A percentile compares a stretch with the other conserved stretches of the same genome.
Evolutionary conservation across 2,797 vertebrate genomes (phyloP).

Genomic region (Taeniopygia guttata): DNA sequence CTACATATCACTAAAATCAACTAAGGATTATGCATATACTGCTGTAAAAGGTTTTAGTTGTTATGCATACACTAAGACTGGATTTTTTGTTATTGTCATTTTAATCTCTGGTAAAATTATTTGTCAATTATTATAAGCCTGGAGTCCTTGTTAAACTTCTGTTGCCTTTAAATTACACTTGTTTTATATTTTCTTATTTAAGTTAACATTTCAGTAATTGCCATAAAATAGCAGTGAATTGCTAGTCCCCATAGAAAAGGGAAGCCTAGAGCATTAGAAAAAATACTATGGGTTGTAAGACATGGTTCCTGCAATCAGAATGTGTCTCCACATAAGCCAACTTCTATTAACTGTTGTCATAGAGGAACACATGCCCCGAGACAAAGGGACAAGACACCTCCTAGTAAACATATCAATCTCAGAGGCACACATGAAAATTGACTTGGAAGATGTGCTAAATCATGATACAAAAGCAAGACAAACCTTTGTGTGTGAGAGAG

Average conservation of each 20-base stretch:
- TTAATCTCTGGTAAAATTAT: background rate
- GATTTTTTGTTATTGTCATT: background rate
- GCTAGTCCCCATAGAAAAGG: background rate
- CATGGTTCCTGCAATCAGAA: background rate
- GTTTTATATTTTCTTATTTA: background rate
- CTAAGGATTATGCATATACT: background rate
- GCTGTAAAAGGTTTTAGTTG: background rate
- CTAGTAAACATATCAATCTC: background rate
- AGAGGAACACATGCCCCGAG: background rate
- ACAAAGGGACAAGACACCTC: background rate
- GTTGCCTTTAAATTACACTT: background rate
- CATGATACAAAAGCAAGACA: background rate
- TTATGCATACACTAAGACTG: background rate
- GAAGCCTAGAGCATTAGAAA: background rate
- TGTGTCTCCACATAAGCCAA: background rate
- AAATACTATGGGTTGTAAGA: background rate
- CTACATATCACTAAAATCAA: background rate
- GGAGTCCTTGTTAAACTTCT: background rate
- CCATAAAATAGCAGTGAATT: background rate
- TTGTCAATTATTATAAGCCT: background rate
- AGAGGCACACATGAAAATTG: background rate
- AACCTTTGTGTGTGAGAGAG: background rate
- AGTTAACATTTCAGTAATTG: background rate
- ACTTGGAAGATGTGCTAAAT: background rate
- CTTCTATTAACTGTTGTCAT: background rate